Evolutionary conservation across 2,113 vertebrate species (phyloP).

Genomic region (Eurystomus gularis): DNA sequence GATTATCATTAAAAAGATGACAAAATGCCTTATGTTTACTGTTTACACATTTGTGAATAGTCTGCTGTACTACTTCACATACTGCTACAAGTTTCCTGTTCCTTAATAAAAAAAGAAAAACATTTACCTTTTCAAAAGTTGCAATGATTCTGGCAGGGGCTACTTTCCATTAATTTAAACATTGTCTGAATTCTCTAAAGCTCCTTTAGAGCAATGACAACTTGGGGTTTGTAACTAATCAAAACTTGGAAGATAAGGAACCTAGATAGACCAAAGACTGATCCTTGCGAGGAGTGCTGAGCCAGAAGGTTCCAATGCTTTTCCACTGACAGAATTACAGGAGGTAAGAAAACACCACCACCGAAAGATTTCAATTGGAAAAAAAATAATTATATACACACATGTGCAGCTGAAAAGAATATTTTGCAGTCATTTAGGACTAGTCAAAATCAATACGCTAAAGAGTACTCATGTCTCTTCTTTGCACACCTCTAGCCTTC

Average conservation of each 20-base stretch:
- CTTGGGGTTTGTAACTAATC: neutral
- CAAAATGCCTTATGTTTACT: conserved; percentile 14
- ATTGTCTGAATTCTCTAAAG: neutral
- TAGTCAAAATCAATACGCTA: neutral
- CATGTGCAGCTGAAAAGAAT: neutral
- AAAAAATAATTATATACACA: neutral
- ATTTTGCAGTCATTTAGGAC: neutral
- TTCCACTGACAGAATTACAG: neutral
- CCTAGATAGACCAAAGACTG: neutral
- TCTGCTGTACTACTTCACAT: neutral
- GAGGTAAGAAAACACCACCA: neutral
- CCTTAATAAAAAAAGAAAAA: neutral
- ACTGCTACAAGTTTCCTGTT: neutral
- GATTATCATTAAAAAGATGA: neutral
- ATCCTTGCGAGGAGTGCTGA: accelerated
- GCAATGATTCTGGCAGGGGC: neutral
- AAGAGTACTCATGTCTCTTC: neutral
- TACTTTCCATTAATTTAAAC: neutral
- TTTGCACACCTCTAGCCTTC: neutral
- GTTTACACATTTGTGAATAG: neutral
- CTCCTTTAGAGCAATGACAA: neutral
- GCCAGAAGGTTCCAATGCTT: neutral
- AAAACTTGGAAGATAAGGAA: neutral
- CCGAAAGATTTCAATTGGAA: neutral
- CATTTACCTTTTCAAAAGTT: neutral